A percentile compares a stretch with the other conserved stretches of the same genome.
These are phyloP conservation scores for Eleutherodactylus coqui DNA, from an alignment of 2,797 vertebrate genomes.

Conservation along the genomic window DNA sequence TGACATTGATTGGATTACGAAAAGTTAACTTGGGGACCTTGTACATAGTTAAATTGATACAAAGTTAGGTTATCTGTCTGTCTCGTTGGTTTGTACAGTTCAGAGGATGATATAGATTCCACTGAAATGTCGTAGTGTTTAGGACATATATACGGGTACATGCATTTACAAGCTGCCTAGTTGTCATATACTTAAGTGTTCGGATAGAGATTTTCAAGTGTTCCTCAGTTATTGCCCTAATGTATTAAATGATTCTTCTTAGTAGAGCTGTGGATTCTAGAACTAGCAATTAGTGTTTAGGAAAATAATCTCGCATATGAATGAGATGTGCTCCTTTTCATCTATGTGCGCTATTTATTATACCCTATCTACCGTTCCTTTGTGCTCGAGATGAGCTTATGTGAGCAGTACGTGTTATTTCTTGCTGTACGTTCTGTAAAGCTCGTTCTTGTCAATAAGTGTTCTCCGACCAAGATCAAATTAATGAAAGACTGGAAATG, in stretches of 20 bases:
- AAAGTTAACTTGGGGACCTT: background rate
- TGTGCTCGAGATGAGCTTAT: background rate
- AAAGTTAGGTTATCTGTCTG: background rate
- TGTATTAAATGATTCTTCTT: background rate
- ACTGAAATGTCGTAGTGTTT: background rate
- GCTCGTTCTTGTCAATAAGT: background rate
- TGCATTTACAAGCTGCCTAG: slow-evolving; percentile 41
- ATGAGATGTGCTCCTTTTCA: background rate
- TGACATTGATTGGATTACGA: background rate
- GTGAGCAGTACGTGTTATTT: slow-evolving; percentile 3
- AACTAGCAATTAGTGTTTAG: background rate
- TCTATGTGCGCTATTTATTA: slow-evolving; percentile 4
- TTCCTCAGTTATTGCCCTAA: background rate
- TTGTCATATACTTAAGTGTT: background rate
- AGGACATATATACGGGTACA: slow-evolving; percentile 45
- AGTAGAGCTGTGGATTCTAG: background rate
- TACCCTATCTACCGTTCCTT: background rate
- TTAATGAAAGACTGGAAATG: background rate
- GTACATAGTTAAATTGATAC: background rate
- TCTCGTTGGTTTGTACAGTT: slow-evolving; percentile 7
- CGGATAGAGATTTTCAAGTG: background rate
- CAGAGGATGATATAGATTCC: background rate
- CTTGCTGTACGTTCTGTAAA: slow-evolving; percentile 2
- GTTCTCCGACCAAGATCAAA: slow-evolving; percentile 11
- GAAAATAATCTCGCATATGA: background rate